Evolutionary conservation across 2,888 invertebrate species (phyloP), one percentile per base, ranked within the genome.

Genomic region (Drosophila imparisetae): DNA sequence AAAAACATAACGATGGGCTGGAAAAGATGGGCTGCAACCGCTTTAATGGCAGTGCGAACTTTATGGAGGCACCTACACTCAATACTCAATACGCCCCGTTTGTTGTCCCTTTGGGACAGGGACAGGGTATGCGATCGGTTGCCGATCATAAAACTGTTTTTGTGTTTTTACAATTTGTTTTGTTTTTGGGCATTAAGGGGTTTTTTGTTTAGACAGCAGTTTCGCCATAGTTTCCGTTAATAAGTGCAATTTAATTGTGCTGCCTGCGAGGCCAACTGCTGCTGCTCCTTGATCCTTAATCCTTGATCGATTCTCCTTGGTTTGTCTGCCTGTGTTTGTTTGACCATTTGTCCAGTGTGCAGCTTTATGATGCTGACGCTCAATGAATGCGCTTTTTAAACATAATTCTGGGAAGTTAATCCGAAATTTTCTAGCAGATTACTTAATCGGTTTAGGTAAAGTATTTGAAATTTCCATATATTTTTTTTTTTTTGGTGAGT

Each of bases 111-210:
- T 75, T 57, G 45, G 32, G 11, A 32, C 10, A 32, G 32, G 45
- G 45, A 15, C 24, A 45, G 45, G 21, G 45, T 45, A 24, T 15
- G 8, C 45, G 45, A 45, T 45, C 45, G 45, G 58, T 29, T 66
- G 74, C 36, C 64, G 54, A 64, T 82, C 78, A 72, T 87, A 87
- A 87, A 87, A 86, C 67, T 8, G 24, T 45, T 77, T 78, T 80
- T 77, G 78, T 83, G 63, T 55, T 75, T 87, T 86, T 74, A 84
- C 84, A 80, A 81, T 80, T 72, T 80, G 76, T 80, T 83, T 82
- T 89, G 76, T 73, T 72, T 75, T 72, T 63, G 80, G 75, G 75
- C 72, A 83, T 80, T 86, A 89, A 90, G 90, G 89, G 89, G 90
- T 89, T 89, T 89, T 86, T 90, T 90, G 86, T 86, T 90, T 86